Conservation (phyloP, 2,113 vertebrate genomes). For the Porphyrio hochstetteri region DNA sequence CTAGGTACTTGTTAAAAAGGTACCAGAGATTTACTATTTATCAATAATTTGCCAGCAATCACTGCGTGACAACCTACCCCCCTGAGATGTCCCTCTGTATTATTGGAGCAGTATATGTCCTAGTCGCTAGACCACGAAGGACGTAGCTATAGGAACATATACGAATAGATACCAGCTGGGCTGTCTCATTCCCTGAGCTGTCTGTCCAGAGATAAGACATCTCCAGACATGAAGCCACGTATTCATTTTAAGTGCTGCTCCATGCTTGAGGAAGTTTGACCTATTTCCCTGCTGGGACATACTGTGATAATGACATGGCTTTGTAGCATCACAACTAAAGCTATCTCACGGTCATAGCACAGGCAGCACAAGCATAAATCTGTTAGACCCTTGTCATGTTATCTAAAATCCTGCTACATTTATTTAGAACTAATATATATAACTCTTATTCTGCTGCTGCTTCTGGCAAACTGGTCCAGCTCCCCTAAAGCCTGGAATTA, state of each 20-base stretch:
- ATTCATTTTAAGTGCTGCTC: not conserved
- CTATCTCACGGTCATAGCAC: not conserved
- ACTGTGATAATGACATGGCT: not conserved
- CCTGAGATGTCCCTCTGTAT: not conserved
- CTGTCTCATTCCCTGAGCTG: not conserved
- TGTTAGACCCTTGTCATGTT: not conserved
- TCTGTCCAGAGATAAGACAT: not conserved
- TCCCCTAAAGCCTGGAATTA: not conserved
- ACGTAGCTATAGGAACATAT: not conserved
- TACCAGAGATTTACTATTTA: not conserved
- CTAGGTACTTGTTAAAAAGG: not conserved
- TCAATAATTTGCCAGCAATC: not conserved
- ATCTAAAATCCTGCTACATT: not conserved
- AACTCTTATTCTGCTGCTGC: not conserved
- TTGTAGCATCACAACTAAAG: not conserved
- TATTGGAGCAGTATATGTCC: not conserved
- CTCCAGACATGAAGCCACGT: not conserved
- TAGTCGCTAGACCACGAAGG: not conserved
- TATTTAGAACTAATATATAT: not conserved
- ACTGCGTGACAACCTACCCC: not conserved
- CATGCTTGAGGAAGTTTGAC: conserved; percentile 2
- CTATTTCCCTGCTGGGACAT: not conserved
- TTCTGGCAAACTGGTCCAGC: not conserved
- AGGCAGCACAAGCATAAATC: not conserved
- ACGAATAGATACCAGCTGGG: not conserved